phyloP scores from a whole-genome alignment of 2,888 invertebrate genomes.

The Cheilosia vulpina region DNA sequence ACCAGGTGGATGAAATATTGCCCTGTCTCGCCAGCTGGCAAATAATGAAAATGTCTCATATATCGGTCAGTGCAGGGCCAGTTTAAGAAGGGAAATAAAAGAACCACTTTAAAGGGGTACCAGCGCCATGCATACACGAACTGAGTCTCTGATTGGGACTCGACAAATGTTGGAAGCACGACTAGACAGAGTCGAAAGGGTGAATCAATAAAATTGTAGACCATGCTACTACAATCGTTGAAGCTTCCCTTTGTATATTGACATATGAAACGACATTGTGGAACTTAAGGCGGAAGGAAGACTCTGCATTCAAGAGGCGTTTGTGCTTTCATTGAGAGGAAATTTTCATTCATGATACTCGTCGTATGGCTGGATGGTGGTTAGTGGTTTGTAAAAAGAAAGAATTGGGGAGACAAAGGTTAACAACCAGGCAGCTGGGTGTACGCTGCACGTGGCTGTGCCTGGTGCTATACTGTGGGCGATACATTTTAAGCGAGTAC shows the following conservation, averaged over 20 bases:
- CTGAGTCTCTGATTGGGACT: constrained; percentile 28
- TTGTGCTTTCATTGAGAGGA: constrained; percentile 54
- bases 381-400: constrained; percentile 15
- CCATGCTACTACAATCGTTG: constrained; percentile 31
- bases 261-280: constrained; percentile 22
- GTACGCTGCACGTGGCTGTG: background rate
- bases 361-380: background rate
- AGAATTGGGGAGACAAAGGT: constrained; percentile 25
- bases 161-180: constrained; percentile 44
- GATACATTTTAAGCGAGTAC: too few species aligned
- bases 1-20: constrained; percentile 43
- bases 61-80: constrained; percentile 53
- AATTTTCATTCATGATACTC: constrained; percentile 54
- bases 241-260: constrained; percentile 28
- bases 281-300: constrained; percentile 36
- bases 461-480: background rate
- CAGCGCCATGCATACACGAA: background rate
- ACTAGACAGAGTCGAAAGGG: constrained; percentile 49
- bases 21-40: constrained; percentile 52
- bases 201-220: constrained; percentile 61
- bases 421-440: constrained; percentile 27
- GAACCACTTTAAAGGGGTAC: background rate
- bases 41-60: constrained; percentile 38
- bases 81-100: constrained; percentile 16
- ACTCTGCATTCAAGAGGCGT: constrained; percentile 7